Evolutionary conservation across 2,888 invertebrate genomes (phyloP).

Genomic region (Drosophila diplacantha): DNA sequence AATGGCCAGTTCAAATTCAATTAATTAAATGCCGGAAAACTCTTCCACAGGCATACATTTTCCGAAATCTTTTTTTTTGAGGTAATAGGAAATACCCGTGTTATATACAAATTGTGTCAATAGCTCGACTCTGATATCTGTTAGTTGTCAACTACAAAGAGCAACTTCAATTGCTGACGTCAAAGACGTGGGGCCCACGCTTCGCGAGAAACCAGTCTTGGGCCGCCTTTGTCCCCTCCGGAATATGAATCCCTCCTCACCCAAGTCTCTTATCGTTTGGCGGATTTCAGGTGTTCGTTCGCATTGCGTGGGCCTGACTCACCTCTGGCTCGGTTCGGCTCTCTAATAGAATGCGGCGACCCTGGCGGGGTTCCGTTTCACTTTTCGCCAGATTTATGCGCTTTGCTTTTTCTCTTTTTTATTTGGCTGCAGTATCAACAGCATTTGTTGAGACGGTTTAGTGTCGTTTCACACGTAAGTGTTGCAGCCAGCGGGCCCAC

Average conservation of each 20-base stretch:
- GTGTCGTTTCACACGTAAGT: conserved; percentile 66
- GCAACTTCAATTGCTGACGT: conserved; percentile 44
- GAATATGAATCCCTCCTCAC: conserved; percentile 4
- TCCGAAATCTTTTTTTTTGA: conserved; percentile 1
- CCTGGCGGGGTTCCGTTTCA: conserved; percentile 70
- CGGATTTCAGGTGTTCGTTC: conserved; percentile 64
- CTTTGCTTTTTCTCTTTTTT: conserved; percentile 37
- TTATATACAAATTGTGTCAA: conserved; percentile 34
- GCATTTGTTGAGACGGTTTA: conserved; percentile 52
- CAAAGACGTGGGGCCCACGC: conserved; percentile 60
- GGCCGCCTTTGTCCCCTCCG: background rate
- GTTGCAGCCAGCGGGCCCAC: conserved; percentile 38
- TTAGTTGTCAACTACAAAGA: conserved; percentile 17
- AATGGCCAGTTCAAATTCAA: conserved; percentile 3
- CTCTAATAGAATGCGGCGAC: conserved; percentile 50
- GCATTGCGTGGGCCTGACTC: conserved; percentile 62
- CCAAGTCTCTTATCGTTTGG: conserved; percentile 41
- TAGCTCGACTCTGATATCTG: conserved; percentile 14
- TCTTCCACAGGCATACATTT: conserved; percentile 24
- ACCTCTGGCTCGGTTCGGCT: conserved; percentile 40
- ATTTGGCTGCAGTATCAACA: conserved; percentile 49
- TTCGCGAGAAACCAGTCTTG: conserved; percentile 53
- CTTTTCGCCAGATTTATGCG: conserved; percentile 55
- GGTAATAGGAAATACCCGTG: conserved; percentile 23
- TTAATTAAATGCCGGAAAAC: conserved; percentile 3